phyloP scores from a whole-genome alignment of 2,888 invertebrate species.

The Heliconius cydno region DNA sequence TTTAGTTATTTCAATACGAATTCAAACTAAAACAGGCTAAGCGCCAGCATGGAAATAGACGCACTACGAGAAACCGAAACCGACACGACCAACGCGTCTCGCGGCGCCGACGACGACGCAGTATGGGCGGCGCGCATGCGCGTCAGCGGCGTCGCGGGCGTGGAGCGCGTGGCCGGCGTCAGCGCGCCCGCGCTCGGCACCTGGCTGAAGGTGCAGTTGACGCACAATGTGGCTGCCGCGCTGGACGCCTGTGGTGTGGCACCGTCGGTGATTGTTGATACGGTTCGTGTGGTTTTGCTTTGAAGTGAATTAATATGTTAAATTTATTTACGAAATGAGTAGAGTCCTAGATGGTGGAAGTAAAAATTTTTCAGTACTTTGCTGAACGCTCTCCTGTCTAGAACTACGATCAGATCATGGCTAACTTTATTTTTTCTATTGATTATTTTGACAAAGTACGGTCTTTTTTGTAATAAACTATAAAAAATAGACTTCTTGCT shows the following conservation, averaged over 20 bases:
- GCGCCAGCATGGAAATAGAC: slow-evolving; percentile 70
- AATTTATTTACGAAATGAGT: too few species aligned
- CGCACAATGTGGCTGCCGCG: slow-evolving; percentile 63
- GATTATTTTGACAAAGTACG: not conserved
- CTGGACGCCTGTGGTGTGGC: slow-evolving; percentile 66
- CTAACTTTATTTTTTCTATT: too few species aligned
- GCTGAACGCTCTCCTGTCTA: too few species aligned
- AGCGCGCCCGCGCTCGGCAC: slow-evolving; percentile 67
- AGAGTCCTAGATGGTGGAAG: too few species aligned
- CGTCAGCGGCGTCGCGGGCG: slow-evolving; percentile 64
- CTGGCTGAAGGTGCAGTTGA: slow-evolving; percentile 71
- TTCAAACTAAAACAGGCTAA: slow-evolving; percentile 56
- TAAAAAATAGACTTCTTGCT: too few species aligned
- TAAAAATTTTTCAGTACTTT: too few species aligned
- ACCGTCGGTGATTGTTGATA: slow-evolving; percentile 65
- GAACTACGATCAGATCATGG: too few species aligned
- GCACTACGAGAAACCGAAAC: slow-evolving; percentile 57
- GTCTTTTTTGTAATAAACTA: too few species aligned
- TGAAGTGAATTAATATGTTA: not conserved
- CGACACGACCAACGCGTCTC: not conserved
- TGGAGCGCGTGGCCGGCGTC: slow-evolving; percentile 52
- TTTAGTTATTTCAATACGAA: not conserved
- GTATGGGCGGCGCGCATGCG: slow-evolving; percentile 64
- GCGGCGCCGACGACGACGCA: slow-evolving; percentile 59
- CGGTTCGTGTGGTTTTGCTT: slow-evolving; percentile 48